Conservation (phyloP, 2,113 vertebrate species). For the Urocynchramus pylzowi region DNA sequence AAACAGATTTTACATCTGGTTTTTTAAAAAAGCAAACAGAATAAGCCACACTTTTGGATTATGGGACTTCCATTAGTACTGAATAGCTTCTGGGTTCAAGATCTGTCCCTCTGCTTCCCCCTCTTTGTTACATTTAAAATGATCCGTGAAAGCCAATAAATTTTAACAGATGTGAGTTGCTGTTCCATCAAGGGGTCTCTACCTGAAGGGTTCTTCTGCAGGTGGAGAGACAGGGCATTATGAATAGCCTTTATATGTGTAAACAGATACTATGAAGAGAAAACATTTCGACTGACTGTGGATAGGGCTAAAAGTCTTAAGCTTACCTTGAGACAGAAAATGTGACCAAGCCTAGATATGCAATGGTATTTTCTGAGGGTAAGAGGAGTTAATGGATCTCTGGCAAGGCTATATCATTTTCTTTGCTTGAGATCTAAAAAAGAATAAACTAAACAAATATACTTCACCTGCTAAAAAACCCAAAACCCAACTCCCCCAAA, state of each 20-base stretch:
- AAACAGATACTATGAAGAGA: not conserved
- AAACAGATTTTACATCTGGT: not conserved
- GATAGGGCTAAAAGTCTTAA: not conserved
- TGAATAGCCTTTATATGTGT: not conserved
- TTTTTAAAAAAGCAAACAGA: not conserved
- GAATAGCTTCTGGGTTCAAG: not conserved
- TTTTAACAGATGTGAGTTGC: not conserved
- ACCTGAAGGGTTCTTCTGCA: not conserved
- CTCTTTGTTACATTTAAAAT: not conserved
- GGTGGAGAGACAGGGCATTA: not conserved
- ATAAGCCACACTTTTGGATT: not conserved
- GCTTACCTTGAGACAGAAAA: not conserved
- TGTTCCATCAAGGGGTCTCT: not conserved
- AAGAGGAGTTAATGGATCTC: not conserved
- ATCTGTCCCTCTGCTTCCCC: not conserved
- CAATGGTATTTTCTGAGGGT: not conserved
- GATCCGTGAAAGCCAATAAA: not conserved
- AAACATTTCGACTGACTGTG: not conserved
- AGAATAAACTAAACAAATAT: not conserved
- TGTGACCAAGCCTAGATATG: not conserved
- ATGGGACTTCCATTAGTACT: not conserved
- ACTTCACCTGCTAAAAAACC: not conserved
- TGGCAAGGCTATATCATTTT: not conserved
- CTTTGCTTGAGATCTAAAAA: not conserved
- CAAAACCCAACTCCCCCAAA: not conserved